Base-by-base conservation (phyloP, 2,113 vertebrate species). In the Istiophorus platypterus region DNA sequence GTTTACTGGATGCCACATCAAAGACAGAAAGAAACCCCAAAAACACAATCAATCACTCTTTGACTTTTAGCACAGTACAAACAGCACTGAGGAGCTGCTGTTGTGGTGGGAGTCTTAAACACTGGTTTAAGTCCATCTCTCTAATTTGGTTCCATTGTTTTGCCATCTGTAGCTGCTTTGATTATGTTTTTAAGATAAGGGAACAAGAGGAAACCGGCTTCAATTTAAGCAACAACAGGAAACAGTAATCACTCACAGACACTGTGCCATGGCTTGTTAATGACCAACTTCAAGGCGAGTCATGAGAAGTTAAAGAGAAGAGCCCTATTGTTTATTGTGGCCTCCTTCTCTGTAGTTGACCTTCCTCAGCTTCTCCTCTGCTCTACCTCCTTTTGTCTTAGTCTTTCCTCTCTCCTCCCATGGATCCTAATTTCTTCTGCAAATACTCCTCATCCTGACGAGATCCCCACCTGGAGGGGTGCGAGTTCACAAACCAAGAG, bases 141-240 rank as follows among this genome's bases (percentile, higher is more conserved):
- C 57, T 58, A 42, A 31, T 37, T 39, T 61, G 39, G n/a, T 27
- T 64, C 58, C 69, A 83, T 85, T 83, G 88, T 90, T 88, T 84
- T 47, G 14, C 56, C 39, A 45, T 47, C 69, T 76, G 77, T 45
- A 18, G 52, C 76, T 26, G 41, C 88, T 87, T 81, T 88, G 70
- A 89, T 85, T 79, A 71, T 85, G 62, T 81, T 62, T 86, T 67
- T 5, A 29, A 77, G 77, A 90, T 93, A 92, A 80, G 78, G 7
- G 47, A 72, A 91, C 91, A 86, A 92, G 91, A 86, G 92, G 94
- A 95, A 94, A 92, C 74, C 88, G 69, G 89, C 91, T 92, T 89
- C 83, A 90, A 92, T 89, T 87, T 83, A 92, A 90, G 63, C 93
- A 92, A 92, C 92, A 93, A 92, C 94, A 96, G 95, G 95, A 96